Conservation (phyloP, 2,888 invertebrate species). For the Sepiola atlantica region DNA sequence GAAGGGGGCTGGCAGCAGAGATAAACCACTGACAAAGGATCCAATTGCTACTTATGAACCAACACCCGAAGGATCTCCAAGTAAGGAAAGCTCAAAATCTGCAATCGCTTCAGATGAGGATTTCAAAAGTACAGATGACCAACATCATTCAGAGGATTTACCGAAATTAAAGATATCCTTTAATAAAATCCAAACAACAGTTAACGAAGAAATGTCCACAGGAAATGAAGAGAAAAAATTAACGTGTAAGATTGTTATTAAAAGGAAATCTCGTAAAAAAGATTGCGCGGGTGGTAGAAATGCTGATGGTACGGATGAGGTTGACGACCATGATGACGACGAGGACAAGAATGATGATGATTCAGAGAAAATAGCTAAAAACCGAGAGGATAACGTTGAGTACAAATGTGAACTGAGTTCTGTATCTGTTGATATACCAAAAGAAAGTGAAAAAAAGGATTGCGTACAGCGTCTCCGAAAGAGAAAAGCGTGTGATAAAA, state of each 20-base stretch:
- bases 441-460: neutral
- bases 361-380: neutral
- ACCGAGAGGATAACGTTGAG: neutral
- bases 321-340: neutral
- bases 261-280: slow-evolving; percentile 24
- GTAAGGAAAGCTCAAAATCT: neutral
- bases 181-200: neutral
- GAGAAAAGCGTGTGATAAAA: slow-evolving; percentile 36
- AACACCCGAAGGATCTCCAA: neutral
- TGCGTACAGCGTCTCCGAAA: neutral
- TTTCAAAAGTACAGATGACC: neutral
- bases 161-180: neutral
- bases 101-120: neutral
- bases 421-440: neutral
- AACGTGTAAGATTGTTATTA: neutral
- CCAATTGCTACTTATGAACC: no score
- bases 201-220: neutral
- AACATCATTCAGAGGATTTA: neutral
- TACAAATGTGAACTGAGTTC: slow-evolving; percentile 32
- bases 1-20: neutral
- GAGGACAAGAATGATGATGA: neutral
- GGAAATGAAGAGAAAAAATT: slow-evolving; percentile 41
- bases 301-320: neutral
- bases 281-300: neutral
- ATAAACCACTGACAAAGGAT: neutral